Conservation (phyloP, 37 sponge, comb jelly and placozoan genomes). For the Sycon ciliatum region DNA sequence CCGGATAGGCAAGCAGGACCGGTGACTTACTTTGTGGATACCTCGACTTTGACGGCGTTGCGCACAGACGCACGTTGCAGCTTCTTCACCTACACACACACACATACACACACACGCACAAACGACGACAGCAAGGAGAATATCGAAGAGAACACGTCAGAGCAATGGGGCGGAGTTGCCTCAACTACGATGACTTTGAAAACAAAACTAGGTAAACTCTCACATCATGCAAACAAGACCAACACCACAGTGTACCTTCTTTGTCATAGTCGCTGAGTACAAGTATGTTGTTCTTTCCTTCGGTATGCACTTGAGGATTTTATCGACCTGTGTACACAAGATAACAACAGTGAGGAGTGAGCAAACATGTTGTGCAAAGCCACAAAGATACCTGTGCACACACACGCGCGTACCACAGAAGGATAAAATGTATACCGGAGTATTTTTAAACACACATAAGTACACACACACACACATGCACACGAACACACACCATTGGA, state of each 20-base stretch:
- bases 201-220: neutral
- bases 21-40: constrained; percentile 75
- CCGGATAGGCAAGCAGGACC: too few species aligned
- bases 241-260: constrained; percentile 46
- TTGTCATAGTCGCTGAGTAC: constrained; percentile 98
- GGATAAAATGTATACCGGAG: too few species aligned
- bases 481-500: too few species aligned
- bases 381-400: neutral
- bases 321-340: constrained; percentile 53
- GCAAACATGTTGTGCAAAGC: neutral
- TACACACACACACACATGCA: too few species aligned
- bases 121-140: too few species aligned
- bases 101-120: neutral
- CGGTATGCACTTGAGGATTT: constrained; percentile 84
- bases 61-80: constrained; percentile 89
- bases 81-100: constrained; percentile 63
- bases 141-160: too few species aligned
- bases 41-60: constrained; percentile 89
- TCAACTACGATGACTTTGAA: too few species aligned
- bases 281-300: constrained; percentile 79
- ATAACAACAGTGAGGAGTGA: neutral
- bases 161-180: too few species aligned
- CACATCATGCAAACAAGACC: neutral
- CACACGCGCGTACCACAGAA: too few species aligned
- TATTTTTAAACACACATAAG: neutral